Evolutionary conservation across 2,888 invertebrate species (phyloP), one percentile per base, ranked within the genome.

Genomic region (Crossocerus cetratus): DNA sequence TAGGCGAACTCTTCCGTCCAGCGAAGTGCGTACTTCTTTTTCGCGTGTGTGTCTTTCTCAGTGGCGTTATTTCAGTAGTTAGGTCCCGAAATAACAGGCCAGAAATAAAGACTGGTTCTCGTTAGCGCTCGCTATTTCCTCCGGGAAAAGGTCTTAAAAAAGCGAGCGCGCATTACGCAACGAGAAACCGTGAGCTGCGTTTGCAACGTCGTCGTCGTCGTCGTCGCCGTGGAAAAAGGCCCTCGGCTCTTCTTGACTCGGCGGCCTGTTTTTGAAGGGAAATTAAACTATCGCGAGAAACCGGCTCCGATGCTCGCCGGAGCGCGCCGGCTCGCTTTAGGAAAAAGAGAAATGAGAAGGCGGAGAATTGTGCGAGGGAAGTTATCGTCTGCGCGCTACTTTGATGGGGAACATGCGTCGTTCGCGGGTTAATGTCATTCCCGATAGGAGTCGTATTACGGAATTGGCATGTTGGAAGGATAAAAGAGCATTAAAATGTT

Each of bases 71-170:
- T 80, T 74, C 67, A 58, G 77, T 67, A 72, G 57, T 69, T 68
- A 54, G 43, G 60, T 59, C 75, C 65, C 49, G 44, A 78, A 78
- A 80, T 82, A 82, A 61, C 69, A 43, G 59, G 42, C 69, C 76
- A 67, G 72, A 82, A 81, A 81, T 81, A 79, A 77, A 81, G 66
- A 60, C 77, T 70, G 63, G 72, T 72, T 72, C 73, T 72, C 78
- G 78, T 78, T 76, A 78, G 71, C 74, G 62, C 8, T 32, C 49
- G 60, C 64, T 57, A 69, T 69, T 65, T 69, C 69, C 73, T 66
- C 65, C 61, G 43, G 57, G 54, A 43, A 23, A 45, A 60, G 43
- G 32, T 64, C 65, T 71, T 57, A 57, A 67, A 68, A 72, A 65
- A n/a, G n/a, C n/a, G 55, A 60, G 22, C 8, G 8, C 32, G 11